A percentile compares a stretch with the other conserved stretches of the same genome.
Conservation (phyloP, 2,113 vertebrate species). For the Noturus placidus region DNA sequence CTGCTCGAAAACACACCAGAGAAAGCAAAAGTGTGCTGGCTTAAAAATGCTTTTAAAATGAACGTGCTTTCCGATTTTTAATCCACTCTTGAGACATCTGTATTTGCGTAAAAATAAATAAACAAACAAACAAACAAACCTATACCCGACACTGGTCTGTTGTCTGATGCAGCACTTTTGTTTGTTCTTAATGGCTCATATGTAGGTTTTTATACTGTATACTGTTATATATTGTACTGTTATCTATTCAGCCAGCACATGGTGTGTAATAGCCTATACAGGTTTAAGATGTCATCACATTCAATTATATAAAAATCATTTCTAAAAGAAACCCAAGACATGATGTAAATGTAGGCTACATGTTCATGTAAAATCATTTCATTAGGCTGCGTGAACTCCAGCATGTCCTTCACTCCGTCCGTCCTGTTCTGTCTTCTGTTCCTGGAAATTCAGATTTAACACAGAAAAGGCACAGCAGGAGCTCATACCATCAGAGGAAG, state of each 20-base stretch:
- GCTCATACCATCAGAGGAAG: constrained; percentile 30
- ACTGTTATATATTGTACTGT: too few relatives aligned
- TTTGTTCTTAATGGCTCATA: neutral
- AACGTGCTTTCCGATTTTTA: too few relatives aligned
- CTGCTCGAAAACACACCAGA: neutral
- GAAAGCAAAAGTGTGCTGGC: neutral
- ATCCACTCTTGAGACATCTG: neutral
- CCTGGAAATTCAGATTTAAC: constrained; percentile 12
- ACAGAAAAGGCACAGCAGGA: neutral
- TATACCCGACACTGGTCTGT: too few relatives aligned
- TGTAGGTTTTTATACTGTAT: neutral
- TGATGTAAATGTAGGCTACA: neutral
- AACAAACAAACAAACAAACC: neutral
- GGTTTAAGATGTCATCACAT: too few relatives aligned
- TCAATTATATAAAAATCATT: neutral
- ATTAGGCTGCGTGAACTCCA: neutral
- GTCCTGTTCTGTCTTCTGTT: constrained; percentile 17
- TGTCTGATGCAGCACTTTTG: too few relatives aligned
- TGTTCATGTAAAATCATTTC: neutral
- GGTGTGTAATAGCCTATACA: neutral
- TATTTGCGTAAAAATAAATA: neutral
- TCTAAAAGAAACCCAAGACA: neutral
- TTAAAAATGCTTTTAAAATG: too few relatives aligned
- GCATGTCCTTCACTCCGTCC: neutral
- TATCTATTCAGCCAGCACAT: neutral